Evolutionary conservation across 1,140 invertebrate species (phyloP).

Genomic region (Sarcophaga bullata): DNA sequence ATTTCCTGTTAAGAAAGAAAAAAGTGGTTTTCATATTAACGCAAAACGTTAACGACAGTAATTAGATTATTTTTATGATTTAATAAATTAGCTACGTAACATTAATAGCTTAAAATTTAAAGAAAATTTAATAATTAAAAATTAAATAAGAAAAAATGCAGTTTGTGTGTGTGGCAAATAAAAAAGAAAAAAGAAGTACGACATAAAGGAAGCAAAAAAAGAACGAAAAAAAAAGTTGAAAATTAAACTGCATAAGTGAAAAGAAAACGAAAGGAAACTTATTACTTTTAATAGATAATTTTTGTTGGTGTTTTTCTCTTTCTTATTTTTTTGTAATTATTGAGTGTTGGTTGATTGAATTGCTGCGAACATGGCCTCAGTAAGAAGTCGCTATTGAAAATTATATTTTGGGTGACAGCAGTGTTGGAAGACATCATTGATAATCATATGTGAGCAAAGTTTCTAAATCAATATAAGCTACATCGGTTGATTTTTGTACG

Average conservation of each 20-base stretch:
- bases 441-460: slow-evolving; percentile 99
- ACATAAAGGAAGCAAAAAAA: slow-evolving; percentile 11
- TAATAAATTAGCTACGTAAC: background rate
- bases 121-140: background rate
- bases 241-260: background rate
- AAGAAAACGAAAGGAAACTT: background rate
- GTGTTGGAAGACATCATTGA: slow-evolving; percentile 99
- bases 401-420: slow-evolving; percentile 98
- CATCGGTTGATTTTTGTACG: slow-evolving; percentile 98
- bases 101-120: background rate
- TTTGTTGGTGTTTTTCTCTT: background rate
- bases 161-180: slow-evolving; percentile 36
- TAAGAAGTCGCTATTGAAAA: slow-evolving; percentile 96
- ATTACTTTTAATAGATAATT: slow-evolving; percentile 5
- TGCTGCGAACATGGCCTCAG: slow-evolving; percentile 80
- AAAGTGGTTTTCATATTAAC: slow-evolving; percentile 31
- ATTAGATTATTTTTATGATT: slow-evolving; percentile 15
- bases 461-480: slow-evolving; percentile 99
- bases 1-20: slow-evolving; percentile 15
- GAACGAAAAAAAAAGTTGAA: slow-evolving; percentile 29
- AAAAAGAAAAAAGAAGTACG: slow-evolving; percentile 2
- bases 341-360: background rate
- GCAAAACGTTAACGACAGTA: slow-evolving; percentile 11
- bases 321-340: background rate
- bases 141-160: slow-evolving; percentile 32